Evolutionary conservation across 2,888 invertebrate genomes (phyloP).

Genomic region (Scaptomyza caliginosa): DNA sequence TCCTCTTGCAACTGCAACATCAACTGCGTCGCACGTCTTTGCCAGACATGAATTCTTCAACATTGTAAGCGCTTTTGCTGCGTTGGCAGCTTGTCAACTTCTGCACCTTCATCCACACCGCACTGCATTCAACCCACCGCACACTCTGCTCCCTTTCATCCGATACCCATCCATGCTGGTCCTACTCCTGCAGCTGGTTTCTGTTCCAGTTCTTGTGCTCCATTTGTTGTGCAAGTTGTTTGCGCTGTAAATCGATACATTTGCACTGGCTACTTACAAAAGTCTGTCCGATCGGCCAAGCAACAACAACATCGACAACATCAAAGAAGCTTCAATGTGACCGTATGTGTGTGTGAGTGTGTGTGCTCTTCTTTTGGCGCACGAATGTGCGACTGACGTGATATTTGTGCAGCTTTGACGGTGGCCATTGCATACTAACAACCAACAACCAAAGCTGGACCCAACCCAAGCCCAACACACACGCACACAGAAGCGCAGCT

Average conservation of each 20-base stretch:
- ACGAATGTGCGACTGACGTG: conserved; percentile 66
- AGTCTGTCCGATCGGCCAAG: conserved; percentile 23
- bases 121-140: no score
- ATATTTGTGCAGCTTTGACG: conserved; percentile 70
- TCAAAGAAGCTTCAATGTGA: conserved; percentile 39
- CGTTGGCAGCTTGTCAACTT: conserved; percentile 71
- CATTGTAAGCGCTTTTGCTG: conserved; percentile 76
- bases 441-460: conserved; percentile 44
- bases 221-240: conserved; percentile 71
- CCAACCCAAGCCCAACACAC: neutral
- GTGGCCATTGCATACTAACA: conserved; percentile 66
- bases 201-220: conserved; percentile 69
- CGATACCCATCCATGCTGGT: neutral
- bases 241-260: conserved; percentile 77
- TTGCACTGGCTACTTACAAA: conserved; percentile 72
- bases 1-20: neutral
- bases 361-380: conserved; percentile 49
- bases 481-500: conserved; percentile 22
- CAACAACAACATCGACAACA: conserved; percentile 21
- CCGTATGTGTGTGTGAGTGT: neutral
- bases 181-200: conserved; percentile 12
- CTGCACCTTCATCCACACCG: neutral
- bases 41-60: conserved; percentile 70
- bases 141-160: neutral
- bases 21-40: conserved; percentile 26